A percentile compares a stretch with the other conserved stretches of the same genome.
Evolutionary conservation across 1,140 invertebrate species (phyloP).

Genomic region (Drosophila insularis): DNA sequence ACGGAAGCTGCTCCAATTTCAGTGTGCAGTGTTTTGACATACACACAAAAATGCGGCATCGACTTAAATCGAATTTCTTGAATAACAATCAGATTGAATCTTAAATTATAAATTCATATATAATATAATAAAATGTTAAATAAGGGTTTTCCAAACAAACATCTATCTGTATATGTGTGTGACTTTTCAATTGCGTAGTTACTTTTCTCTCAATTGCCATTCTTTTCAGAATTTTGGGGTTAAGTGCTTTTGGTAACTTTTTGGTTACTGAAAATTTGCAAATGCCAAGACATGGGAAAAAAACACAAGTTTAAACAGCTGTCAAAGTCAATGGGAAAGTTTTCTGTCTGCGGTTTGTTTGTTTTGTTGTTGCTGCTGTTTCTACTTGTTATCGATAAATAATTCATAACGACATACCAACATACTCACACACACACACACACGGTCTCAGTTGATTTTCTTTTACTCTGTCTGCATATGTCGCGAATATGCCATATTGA

Average conservation of each 20-base stretch:
- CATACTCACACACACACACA: slow-evolving; percentile 15
- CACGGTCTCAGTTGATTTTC: neutral
- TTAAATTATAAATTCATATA: slow-evolving; percentile 9
- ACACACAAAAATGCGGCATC: neutral
- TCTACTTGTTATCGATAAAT: slow-evolving; percentile 59
- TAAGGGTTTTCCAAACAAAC: neutral
- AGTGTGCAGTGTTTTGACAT: neutral
- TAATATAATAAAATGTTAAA: neutral
- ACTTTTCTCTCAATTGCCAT: slow-evolving; percentile 17
- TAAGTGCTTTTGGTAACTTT: slow-evolving; percentile 18
- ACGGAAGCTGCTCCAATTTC: neutral
- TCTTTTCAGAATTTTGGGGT: neutral
- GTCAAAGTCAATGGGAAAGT: slow-evolving; percentile 49
- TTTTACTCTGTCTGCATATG: slow-evolving; percentile 17
- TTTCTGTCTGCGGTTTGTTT: slow-evolving; percentile 31
- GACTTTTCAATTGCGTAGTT: slow-evolving; percentile 32
- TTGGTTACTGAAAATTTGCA: slow-evolving; percentile 34
- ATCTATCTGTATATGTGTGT: neutral
- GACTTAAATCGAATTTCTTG: neutral
- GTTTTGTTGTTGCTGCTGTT: neutral
- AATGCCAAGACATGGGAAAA: slow-evolving; percentile 5
- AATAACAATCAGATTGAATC: neutral
- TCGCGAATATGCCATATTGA: slow-evolving; percentile 54
- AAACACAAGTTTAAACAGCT: slow-evolving; percentile 55
- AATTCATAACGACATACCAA: slow-evolving; percentile 63